These are phyloP conservation scores for Mnemiopsis leidyi DNA, from an alignment of 37 sponge, comb jelly and placozoan species.

Conservation along the genomic window DNA sequence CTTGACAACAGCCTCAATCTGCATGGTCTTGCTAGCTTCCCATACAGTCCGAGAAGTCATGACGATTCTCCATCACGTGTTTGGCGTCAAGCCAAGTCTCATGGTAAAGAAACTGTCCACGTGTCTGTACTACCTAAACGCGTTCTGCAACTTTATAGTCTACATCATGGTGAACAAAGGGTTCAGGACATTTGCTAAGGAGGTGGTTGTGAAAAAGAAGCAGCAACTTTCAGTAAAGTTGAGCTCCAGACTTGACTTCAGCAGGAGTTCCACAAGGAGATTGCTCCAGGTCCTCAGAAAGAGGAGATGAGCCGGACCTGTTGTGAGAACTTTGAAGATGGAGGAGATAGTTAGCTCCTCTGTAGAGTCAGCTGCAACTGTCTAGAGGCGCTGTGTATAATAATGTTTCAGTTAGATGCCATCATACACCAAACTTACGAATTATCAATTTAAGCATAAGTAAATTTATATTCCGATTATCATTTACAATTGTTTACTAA, in stretches of 20 bases:
- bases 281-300: neutral
- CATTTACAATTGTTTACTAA: too few relatives aligned
- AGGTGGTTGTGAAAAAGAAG: neutral
- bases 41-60: neutral
- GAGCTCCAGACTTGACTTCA: neutral
- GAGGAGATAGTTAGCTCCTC: too few relatives aligned
- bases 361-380: too few relatives aligned
- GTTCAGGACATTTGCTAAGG: neutral
- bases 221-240: neutral
- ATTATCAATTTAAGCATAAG: too few relatives aligned
- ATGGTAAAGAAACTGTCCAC: neutral
- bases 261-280: neutral
- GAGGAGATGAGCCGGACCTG: neutral
- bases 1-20: neutral
- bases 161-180: constrained; percentile 25
- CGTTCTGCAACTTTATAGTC: neutral
- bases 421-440: too few relatives aligned
- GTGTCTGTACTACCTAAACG: neutral
- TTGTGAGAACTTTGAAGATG: too few relatives aligned
- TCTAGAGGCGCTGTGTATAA: too few relatives aligned
- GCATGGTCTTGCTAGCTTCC: neutral
- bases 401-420: too few relatives aligned
- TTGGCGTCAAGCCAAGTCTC: neutral
- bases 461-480: too few relatives aligned
- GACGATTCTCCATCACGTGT: neutral